Evolutionary conservation across 2,888 invertebrate genomes (phyloP).

Genomic region (Thymelicus sylvestris): DNA sequence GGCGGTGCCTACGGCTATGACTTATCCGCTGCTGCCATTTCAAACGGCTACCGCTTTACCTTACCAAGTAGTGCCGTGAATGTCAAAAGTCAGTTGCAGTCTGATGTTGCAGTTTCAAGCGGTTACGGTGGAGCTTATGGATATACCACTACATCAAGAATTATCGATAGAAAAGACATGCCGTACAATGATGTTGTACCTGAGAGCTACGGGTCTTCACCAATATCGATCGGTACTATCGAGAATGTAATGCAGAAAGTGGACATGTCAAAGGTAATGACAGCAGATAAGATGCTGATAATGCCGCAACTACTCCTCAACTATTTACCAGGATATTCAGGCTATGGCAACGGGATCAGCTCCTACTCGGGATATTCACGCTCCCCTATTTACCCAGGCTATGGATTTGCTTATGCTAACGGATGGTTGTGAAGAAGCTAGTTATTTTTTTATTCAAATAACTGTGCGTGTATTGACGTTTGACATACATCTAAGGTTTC

Average conservation of each 20-base stretch:
- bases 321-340: not conserved
- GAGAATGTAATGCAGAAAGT: too few species aligned
- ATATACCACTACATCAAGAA: not conserved
- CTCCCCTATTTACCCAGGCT: not conserved
- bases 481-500: too few species aligned
- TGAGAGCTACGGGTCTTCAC: not conserved
- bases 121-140: slow-evolving; percentile 11
- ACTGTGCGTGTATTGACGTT: too few species aligned
- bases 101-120: not conserved
- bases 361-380: not conserved
- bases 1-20: not conserved
- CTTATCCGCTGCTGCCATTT: too few species aligned
- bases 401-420: not conserved
- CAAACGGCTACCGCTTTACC: too few species aligned
- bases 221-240: not conserved
- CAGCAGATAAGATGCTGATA: not conserved
- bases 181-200: not conserved
- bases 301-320: not conserved
- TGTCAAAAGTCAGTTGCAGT: not conserved
- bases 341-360: not conserved
- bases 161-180: not conserved
- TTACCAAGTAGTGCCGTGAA: too few species aligned
- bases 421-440: not conserved
- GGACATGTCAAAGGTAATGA: too few species aligned
- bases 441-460: too few species aligned